Conservation (phyloP, 2,113 vertebrate species). For the Cavia aperea region DNA sequence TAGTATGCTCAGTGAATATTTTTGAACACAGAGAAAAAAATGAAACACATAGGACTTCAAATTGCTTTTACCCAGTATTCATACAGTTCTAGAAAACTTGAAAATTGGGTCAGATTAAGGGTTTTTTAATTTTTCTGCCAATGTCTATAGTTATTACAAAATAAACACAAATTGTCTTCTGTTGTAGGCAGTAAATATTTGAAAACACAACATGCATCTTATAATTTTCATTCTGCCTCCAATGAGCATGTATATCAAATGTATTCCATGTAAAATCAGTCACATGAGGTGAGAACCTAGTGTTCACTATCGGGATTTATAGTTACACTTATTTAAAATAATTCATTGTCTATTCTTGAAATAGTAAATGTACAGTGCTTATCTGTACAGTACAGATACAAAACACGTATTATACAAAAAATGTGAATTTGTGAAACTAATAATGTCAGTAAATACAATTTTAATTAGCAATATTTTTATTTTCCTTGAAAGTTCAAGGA, state of each 20-base stretch:
- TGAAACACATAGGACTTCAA: background rate
- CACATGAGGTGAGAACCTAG: background rate
- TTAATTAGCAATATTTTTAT: constrained; percentile 29
- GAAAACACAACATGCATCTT: background rate
- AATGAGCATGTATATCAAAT: background rate
- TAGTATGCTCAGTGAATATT: background rate
- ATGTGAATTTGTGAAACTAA: background rate
- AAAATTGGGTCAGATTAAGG: background rate
- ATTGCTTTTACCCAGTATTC: background rate
- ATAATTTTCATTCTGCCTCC: background rate
- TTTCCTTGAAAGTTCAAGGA: constrained; percentile 21
- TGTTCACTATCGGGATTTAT: background rate
- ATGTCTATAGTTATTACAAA: constrained; percentile 1
- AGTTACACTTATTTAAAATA: background rate
- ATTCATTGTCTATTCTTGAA: background rate
- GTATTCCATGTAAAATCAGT: background rate
- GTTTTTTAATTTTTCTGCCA: background rate
- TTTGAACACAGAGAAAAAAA: constrained; percentile 5
- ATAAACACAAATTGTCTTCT: background rate
- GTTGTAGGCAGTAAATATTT: background rate
- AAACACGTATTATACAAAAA: background rate
- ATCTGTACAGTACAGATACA: background rate
- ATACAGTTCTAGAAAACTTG: constrained; percentile 7
- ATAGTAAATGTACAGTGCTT: background rate
- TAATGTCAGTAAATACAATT: background rate